These are phyloP conservation scores for Drosophila mercatorum DNA, from an alignment of 2,888 invertebrate genomes.

Conservation along the genomic window DNA sequence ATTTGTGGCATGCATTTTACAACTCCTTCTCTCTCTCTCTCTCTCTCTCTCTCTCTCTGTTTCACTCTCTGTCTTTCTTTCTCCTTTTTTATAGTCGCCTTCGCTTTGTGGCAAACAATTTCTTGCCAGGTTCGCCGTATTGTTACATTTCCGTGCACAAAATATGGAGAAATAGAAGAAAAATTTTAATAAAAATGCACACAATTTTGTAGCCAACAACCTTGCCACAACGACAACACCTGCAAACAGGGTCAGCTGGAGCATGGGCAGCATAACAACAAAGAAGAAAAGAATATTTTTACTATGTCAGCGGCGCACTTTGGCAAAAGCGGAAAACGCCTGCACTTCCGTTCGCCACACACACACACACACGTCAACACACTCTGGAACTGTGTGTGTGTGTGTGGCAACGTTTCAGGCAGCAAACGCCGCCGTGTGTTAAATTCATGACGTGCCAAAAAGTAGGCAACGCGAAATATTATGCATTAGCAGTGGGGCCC, in stretches of 20 bases:
- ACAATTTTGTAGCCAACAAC: conserved; percentile 71
- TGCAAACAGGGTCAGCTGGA: conserved; percentile 11
- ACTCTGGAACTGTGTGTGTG: too few relatives aligned
- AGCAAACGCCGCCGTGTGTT: conserved; percentile 45
- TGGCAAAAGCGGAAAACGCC: conserved; percentile 74
- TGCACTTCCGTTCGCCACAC: conserved; percentile 70
- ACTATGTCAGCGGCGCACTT: conserved; percentile 66
- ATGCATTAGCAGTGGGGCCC: conserved; percentile 63
- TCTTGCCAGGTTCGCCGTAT: conserved; percentile 48
- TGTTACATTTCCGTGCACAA: conserved; percentile 73
- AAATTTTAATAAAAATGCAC: conserved; percentile 68
- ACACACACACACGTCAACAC: conserved; percentile 32
- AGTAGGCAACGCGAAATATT: conserved; percentile 66
- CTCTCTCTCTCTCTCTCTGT: background rate
- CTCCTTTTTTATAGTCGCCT: conserved; percentile 21
- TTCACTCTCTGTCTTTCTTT: background rate
- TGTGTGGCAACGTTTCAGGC: too few relatives aligned
- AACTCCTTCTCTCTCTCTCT: background rate
- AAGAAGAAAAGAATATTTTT: conserved; percentile 42
- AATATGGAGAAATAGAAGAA: conserved; percentile 43
- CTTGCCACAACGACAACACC: conserved; percentile 53
- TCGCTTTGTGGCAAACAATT: conserved; percentile 56
- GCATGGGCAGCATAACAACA: conserved; percentile 18
- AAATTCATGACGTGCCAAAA: conserved; percentile 75
- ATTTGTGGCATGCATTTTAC: conserved; percentile 47